Base-by-base conservation (phyloP, 2,888 invertebrate genomes). In the Epirrhoe tristata region DNA sequence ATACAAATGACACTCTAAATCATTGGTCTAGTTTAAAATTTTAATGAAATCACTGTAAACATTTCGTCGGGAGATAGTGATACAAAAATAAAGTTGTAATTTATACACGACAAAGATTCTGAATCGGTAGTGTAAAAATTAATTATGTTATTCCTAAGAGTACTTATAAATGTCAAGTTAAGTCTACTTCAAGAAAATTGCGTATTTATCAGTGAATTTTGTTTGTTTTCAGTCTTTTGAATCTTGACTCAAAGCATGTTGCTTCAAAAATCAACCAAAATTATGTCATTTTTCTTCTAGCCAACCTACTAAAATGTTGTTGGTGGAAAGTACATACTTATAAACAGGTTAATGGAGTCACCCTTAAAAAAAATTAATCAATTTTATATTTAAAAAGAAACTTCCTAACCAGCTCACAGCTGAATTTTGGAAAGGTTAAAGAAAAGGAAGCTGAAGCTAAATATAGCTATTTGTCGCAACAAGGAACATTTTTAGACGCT, bases 401-500 rank as follows among this genome's bases (percentile, higher is more conserved):
- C 14, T 48, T 14, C 14, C n/a, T 7, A 48, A 31, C 31, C 5
- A 46, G n/a, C 10, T 31, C 6, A 10, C 14, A 58, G 14, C 16
- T 43, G 10, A 43, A 31, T 66, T 52, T 57, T 31, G 32, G 2
- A 60, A 64, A 59, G 36, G 36, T 68, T 68, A 66, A 74, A 70
- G 70, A 77, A 81, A 79, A 74, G 75, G 75, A 80, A 79, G 77
- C 75, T 62, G 65, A 70, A 59, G 75, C 80, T 74, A 74, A 84
- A 86, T 86, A 86, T 87, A 88, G 76, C 56, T 72, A 72, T 82
- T 84, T 84, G 85, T 86, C 82, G 81, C 81, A 79, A 83, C 80
- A 77, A 81, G 81, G 76, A 80, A 85, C 84, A 87, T 89, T 90
- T 91, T 90, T 89, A 90, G 87, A 77, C 85, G 88, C 85, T 83